phyloP scores from a whole-genome alignment of 2,797 vertebrate genomes.

The Anas acuta region DNA sequence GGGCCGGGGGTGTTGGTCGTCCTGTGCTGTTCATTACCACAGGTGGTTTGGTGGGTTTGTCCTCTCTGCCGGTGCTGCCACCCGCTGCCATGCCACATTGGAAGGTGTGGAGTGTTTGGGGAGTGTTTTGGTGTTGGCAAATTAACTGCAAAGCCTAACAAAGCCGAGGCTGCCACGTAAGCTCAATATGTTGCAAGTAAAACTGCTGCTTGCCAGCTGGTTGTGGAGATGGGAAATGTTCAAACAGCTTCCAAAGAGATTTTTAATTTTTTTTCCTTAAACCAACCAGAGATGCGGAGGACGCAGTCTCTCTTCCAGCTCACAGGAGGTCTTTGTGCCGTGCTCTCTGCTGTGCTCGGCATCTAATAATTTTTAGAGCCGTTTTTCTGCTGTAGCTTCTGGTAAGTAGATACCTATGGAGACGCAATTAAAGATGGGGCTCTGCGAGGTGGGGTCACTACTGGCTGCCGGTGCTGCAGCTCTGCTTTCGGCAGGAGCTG shows the following conservation, averaged over 20 bases:
- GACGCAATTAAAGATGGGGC: fast-evolving
- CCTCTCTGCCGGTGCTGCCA: not conserved
- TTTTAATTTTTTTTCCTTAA: not conserved
- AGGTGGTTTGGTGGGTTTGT: not conserved
- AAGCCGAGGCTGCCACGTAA: fast-evolving
- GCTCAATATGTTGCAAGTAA: not conserved
- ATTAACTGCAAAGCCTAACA: not conserved
- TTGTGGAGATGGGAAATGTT: not conserved
- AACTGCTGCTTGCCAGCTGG: not conserved
- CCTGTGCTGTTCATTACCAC: not conserved
- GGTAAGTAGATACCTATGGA: fast-evolving
- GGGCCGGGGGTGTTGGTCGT: fast-evolving
- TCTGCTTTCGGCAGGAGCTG: not conserved
- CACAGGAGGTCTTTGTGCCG: fast-evolving
- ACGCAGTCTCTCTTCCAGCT: fast-evolving
- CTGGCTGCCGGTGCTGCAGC: not conserved
- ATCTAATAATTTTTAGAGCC: not conserved
- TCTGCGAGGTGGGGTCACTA: not conserved
- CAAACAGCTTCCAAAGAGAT: not conserved
- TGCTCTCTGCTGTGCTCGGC: not conserved
- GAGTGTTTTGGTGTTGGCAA: not conserved
- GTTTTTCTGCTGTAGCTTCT: fast-evolving
- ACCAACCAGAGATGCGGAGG: fast-evolving
- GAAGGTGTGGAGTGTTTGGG: not conserved
- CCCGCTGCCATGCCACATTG: fast-evolving